Evolutionary conservation across 2,888 invertebrate genomes (phyloP), one percentile per base, ranked within the genome.

Genomic region (Eurois occulta): DNA sequence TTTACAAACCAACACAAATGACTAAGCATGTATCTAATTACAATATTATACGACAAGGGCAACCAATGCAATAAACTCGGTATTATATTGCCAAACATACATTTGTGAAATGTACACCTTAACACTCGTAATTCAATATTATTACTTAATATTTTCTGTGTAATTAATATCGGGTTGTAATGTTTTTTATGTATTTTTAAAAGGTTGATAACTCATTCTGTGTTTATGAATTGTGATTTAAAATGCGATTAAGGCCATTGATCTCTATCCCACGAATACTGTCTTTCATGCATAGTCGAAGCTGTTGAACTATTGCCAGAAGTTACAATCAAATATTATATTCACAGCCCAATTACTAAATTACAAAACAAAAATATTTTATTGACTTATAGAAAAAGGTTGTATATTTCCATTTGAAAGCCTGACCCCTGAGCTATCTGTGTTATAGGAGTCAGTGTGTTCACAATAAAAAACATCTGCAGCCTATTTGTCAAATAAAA

Each of bases 31-130:
- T 43, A 80, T 89, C 79, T 71, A 41, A 82, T 90, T 87, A 87
- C 89, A 85, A 82, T 86, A 86, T 67, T 64, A 58, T 58, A 41
- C 64, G 46, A 71, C 89, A 86, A 90, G 89, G 89, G 81, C 88
- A 84, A 60, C 13, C 43, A 73, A 85, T 70, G 86, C 67, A 83
- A 89, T 74, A 78, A 65, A 78, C 60, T 67, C 41, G n/a, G 74
- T 86, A 75, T 82, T 84, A 74, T 41, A 78, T 89, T 90, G 81
- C 88, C 81, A 88, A 88, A 90, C 86, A 83, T 62, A 80, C 68
- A 72, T 85, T 85, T 81, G 78, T 81, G 87, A 82, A 82, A 88
- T 70, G 16, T 21, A 88, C 38, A 81, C 80, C 81, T 82, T 81
- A n/a, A 75, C 52, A 74, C 8, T 72, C 35, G 85, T 84, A 88